Conservation (phyloP, 1,140 invertebrate species). For the Phocides pigmalion region DNA sequence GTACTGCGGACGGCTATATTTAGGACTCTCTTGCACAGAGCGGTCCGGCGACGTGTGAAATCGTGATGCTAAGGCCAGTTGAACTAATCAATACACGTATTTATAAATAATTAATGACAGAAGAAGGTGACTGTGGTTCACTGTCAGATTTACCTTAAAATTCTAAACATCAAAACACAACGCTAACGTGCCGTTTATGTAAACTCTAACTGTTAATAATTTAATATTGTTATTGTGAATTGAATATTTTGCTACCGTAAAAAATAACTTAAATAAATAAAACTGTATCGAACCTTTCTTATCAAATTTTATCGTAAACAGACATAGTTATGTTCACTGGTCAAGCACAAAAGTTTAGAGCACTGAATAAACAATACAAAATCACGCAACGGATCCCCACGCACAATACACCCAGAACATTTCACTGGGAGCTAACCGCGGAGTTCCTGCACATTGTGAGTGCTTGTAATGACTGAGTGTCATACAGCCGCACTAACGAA, state of each 20-base stretch:
- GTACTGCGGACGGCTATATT: constrained; percentile 62
- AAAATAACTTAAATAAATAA: constrained; percentile 9
- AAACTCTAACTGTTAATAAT: too few species aligned
- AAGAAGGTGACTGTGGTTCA: constrained; percentile 51
- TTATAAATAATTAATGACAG: constrained; percentile 58
- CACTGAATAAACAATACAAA: constrained; percentile 43
- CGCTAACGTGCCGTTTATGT: too few species aligned
- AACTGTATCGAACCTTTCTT: constrained; percentile 36
- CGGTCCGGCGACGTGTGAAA: constrained; percentile 64
- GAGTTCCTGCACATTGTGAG: constrained; percentile 68
- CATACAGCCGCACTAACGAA: constrained; percentile 37
- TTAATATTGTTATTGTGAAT: too few species aligned
- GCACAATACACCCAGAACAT: constrained; percentile 44
- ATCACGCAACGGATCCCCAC: constrained; percentile 45
- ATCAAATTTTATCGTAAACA: neutral
- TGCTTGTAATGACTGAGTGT: constrained; percentile 42
- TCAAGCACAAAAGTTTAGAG: constrained; percentile 31
- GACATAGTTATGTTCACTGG: constrained; percentile 1
- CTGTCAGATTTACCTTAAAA: too few species aligned
- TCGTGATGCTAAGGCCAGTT: constrained; percentile 60
- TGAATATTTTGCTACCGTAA: too few species aligned
- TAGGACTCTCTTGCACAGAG: constrained; percentile 56
- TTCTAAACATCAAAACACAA: neutral
- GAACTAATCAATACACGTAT: constrained; percentile 63
- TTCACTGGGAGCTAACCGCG: constrained; percentile 54